Conservation (phyloP, 2,113 vertebrate genomes). For the Charadrius vociferus region DNA sequence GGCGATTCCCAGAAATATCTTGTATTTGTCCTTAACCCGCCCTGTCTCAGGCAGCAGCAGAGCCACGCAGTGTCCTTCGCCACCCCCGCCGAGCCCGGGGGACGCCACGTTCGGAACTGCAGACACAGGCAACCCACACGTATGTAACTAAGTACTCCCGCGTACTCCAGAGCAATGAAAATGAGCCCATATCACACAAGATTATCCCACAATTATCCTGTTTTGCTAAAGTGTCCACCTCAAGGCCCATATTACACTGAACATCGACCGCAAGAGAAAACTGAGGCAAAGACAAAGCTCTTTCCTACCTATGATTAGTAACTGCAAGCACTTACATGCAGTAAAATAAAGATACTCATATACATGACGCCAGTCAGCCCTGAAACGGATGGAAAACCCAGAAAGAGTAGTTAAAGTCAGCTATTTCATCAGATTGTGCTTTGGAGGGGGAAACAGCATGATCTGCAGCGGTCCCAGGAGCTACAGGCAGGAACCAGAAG, state of each 20-base stretch:
- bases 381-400: not conserved
- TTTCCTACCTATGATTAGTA: not conserved
- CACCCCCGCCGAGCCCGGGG: accelerated
- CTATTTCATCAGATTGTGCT: accelerated
- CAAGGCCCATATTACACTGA: accelerated
- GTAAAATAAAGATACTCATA: not conserved
- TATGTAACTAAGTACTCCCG: accelerated
- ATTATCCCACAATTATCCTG: not conserved
- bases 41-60: not conserved
- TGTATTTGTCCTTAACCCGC: not conserved
- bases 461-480: not conserved
- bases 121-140: accelerated
- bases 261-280: not conserved
- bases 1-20: not conserved
- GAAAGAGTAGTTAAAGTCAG: not conserved
- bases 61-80: not conserved
- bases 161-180: accelerated
- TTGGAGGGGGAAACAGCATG: not conserved
- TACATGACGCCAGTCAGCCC: not conserved
- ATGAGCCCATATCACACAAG: not conserved
- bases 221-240: not conserved
- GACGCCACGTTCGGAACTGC: accelerated
- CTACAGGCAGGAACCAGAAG: not conserved
- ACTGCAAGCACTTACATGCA: accelerated
- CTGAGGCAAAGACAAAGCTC: not conserved